Evolutionary conservation across 2,888 invertebrate genomes (phyloP).

Genomic region (Cantharis nigra): DNA sequence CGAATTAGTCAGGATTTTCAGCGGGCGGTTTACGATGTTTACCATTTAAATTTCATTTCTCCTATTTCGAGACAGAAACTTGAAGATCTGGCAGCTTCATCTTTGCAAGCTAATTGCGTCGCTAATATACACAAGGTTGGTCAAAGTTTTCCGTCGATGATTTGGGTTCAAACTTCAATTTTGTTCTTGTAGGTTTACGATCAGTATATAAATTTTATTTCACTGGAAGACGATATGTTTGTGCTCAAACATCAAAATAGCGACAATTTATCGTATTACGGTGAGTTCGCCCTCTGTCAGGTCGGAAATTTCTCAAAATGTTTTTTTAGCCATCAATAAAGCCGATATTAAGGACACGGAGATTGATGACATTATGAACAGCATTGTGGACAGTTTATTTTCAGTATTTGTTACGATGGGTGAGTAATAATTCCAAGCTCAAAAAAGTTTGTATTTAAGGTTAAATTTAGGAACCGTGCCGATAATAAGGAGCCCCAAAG

Average conservation of each 20-base stretch:
- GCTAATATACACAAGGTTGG: constrained; percentile 85
- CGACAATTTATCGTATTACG: constrained; percentile 90
- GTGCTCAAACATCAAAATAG: constrained; percentile 91
- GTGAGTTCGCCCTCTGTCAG: constrained; percentile 57
- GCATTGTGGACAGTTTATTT: constrained; percentile 94
- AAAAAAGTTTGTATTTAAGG: too few species aligned
- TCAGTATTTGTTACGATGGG: constrained; percentile 97
- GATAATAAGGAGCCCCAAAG: constrained; percentile 89
- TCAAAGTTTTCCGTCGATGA: background rate
- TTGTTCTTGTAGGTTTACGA: constrained; percentile 75
- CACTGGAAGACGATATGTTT: constrained; percentile 97
- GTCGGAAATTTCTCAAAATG: background rate
- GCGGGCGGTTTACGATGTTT: constrained; percentile 89
- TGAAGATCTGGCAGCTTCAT: constrained; percentile 92
- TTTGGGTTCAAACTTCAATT: background rate
- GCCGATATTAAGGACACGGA: constrained; percentile 93
- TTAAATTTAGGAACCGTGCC: constrained; percentile 71
- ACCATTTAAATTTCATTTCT: constrained; percentile 95
- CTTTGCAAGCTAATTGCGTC: constrained; percentile 89
- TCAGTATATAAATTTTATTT: constrained; percentile 98
- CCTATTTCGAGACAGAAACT: constrained; percentile 92
- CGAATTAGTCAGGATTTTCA: constrained; percentile 90
- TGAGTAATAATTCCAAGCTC: constrained; percentile 55
- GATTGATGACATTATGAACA: constrained; percentile 93
- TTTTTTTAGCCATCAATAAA: constrained; percentile 83